Evolutionary conservation across 2,888 invertebrate species (phyloP), one percentile per base, ranked within the genome.

Genomic region (Hirtodrosophila alboralis): DNA sequence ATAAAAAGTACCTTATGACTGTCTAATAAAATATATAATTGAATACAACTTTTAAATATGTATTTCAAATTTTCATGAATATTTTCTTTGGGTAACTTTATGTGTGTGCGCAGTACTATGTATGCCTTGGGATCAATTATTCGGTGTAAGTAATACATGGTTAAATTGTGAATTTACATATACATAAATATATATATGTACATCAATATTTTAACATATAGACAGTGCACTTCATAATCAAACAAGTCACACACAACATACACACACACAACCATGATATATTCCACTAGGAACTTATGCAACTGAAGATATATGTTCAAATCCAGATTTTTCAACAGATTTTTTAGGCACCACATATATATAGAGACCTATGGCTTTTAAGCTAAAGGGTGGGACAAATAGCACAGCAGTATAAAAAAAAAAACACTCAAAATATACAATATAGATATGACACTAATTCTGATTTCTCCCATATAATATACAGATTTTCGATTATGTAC

Each of bases 121-220:
- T 96, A 96, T 95, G 96, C 96, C 91, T 94, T 96, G 93, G 95
- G 95, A 93, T 93, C 95, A 90, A 94, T 96, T 92, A 95, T 95
- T 91, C 94, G 94, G 94, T 96, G 96, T 96, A 95, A 96, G 96
- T 96, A 95, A 91, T 71, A 52, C 64, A 69, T 75, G 56, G 49
- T 63, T 47, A 36, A 54, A 56, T 43, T 47, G 41, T 66, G 26
- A 43, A 56, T 27, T 61, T 10, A 10, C 33, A 51, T 36, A n/a
- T 18, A 49, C 26, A 13, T 8, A 53, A 31, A 26, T 14, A 27
- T 44, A 40, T 31, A 60, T 12, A 45, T 54, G 45, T 34, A 37
- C 21, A 41, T 27, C 38, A 13, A 59, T 34, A 56, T 31, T 53
- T 38, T 28, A 31, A 66, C 45, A 52, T 31, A 51, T 34, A 31